Evolutionary conservation across 2,888 invertebrate species (phyloP).

Genomic region (Athalia circularis): DNA sequence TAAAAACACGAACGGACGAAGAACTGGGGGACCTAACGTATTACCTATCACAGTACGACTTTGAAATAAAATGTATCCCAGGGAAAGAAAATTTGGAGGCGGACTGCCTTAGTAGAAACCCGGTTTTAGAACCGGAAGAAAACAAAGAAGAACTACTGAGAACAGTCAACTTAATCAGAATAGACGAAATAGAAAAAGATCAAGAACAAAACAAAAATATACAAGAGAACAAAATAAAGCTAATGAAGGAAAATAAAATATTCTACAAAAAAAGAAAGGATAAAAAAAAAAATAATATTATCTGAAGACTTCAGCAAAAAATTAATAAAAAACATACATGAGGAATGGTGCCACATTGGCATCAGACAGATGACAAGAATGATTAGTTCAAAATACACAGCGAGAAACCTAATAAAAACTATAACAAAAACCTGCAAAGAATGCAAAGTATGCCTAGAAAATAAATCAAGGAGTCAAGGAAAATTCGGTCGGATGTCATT

Average conservation of each 20-base stretch:
- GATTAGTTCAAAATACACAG: slow-evolving; percentile 48
- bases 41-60: slow-evolving; percentile 54
- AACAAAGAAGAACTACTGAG: slow-evolving; percentile 50
- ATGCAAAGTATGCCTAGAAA: slow-evolving; percentile 59
- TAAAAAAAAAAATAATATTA: slow-evolving; percentile 52
- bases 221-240: slow-evolving; percentile 46
- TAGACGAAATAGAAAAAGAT: slow-evolving; percentile 49
- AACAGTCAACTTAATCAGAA: slow-evolving; percentile 50
- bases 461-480: slow-evolving; percentile 59
- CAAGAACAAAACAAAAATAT: slow-evolving; percentile 49
- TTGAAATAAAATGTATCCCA: slow-evolving; percentile 50
- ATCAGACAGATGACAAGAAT: slow-evolving; percentile 49
- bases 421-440: slow-evolving; percentile 52
- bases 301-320: slow-evolving; percentile 50
- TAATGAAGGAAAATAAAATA: slow-evolving; percentile 49
- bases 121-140: slow-evolving; percentile 50
- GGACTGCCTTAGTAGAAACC: slow-evolving; percentile 52
- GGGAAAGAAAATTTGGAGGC: slow-evolving; percentile 54
- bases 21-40: slow-evolving; percentile 53
- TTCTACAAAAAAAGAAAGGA: slow-evolving; percentile 51
- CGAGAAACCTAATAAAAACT: slow-evolving; percentile 52
- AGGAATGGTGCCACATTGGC: slow-evolving; percentile 51
- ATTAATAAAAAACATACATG: slow-evolving; percentile 50
- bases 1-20: slow-evolving; percentile 51
- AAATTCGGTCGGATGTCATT: slow-evolving; percentile 57